These are phyloP conservation scores for Stenchaetothrips biformis DNA, from an alignment of 2,888 invertebrate genomes.

Conservation along the genomic window DNA sequence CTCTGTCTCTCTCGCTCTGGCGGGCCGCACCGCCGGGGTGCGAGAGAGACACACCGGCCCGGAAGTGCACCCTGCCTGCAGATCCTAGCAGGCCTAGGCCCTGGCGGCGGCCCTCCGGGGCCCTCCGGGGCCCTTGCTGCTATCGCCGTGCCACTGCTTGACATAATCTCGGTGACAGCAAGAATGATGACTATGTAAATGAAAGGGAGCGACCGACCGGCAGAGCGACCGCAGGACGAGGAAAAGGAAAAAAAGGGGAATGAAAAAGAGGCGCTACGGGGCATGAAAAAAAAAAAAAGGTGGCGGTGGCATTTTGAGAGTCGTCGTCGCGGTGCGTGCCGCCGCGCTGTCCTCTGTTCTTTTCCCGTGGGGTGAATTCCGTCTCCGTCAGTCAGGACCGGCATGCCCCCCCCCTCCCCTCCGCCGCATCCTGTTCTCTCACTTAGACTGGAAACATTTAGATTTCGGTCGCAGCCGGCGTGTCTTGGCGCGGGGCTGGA, in stretches of 20 bases:
- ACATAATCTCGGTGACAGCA: constrained; percentile 20
- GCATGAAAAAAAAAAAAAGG: neutral
- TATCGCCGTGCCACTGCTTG: neutral
- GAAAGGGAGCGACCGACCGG: neutral
- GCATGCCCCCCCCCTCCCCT: neutral
- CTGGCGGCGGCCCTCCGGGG: too few species aligned
- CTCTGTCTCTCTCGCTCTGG: too few species aligned
- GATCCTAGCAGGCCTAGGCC: too few species aligned
- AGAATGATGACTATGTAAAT: constrained; percentile 22
- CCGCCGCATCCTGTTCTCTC: neutral
- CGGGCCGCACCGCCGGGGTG: too few species aligned
- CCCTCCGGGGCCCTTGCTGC: too few species aligned
- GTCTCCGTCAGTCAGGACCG: constrained; percentile 1
- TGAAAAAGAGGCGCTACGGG: neutral
- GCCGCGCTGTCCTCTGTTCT: neutral
- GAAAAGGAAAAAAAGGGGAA: neutral
- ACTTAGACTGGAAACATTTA: too few species aligned
- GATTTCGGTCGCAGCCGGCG: too few species aligned
- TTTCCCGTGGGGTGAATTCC: constrained; percentile 9
- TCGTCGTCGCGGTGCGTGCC: neutral
- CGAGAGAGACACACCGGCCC: too few species aligned
- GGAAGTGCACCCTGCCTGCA: too few species aligned
- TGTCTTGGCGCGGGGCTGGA: too few species aligned
- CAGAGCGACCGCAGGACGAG: neutral
- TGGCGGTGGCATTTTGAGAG: neutral